Evolutionary conservation across 2,888 invertebrate species (phyloP), one percentile per base, ranked within the genome.

Genomic region (Pedicia rivosa): DNA sequence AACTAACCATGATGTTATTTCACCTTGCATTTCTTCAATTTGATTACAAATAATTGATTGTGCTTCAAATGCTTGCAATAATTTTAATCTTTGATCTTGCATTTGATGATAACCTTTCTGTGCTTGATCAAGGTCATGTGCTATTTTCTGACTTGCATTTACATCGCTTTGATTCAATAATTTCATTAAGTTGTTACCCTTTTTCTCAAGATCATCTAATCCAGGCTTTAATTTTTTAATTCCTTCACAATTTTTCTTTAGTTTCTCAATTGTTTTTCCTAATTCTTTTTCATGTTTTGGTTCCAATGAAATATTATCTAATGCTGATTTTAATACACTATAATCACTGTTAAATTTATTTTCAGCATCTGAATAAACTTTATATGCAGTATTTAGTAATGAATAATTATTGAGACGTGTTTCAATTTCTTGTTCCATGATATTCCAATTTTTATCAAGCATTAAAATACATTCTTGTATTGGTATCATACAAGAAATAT

Each of bases 11-110:
- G 75, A 71, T 1, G 80, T 62, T 3, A 92, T 65, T 53, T 86
- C 86, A 43, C 79, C 78, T 53, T 84, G 86, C 1, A 78, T 75
- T 40, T 84, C 83, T 47, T 87, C 82, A 24, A 94, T 80, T 56
- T 91, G 88, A 49, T 86, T 80, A 90, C 91, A 92, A 36, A 91
- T 79, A n/a, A 84, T 78, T 0, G 80, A 68, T 58, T 92, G 88
- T 0, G 86, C 82, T 60, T 94, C 92, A 35, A 81, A 71, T 37
- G 76, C 75, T 55, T 87, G 84, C 15, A 78, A 74, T 46, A 75
- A 70, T 45, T 78, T 79, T 5, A 78, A 68, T 4, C 82, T 69
- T 33, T 71, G 70, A 42, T 81, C 78, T 47, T 79, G 76, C 1
- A 72, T 65, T 44, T 74, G 71, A 41, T 79, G 78, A 73, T 80